Base-by-base conservation (phyloP, 2,888 invertebrate species). In the Mechanitis messenoides region DNA sequence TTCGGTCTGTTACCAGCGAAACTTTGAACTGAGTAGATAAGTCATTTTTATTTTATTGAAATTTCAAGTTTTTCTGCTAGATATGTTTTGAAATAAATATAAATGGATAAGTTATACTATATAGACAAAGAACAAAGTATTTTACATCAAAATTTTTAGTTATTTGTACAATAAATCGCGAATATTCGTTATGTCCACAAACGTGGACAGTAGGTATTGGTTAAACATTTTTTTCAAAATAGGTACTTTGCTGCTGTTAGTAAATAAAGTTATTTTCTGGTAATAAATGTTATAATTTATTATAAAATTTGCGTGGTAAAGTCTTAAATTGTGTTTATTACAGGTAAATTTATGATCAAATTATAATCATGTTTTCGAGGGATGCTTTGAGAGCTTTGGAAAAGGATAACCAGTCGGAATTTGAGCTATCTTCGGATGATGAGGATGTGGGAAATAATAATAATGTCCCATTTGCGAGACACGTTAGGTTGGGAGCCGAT, bases 371-470 rank as follows among this genome's bases (percentile, higher is more conserved):
- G 45, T 45, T 45, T 45, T 45, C 45, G 45, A 45, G 45, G 45
- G 45, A 45, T 45, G 45, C 45, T 45, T 45, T 45, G 45, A 45
- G 45, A 45, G 45, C 45, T 45, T 45, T 45, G 45, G 45, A 45
- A 45, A 45, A 45, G 45, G 45, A 45, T 45, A 45, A 45, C 45
- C 45, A 45, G 45, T 45, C 45, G 45, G 45, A 45, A 45, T 45
- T 55, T 35, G 55, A 55, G 38, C 35, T 55, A 35, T 55, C 55
- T 33, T 35, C 33, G 38, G 38, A 55, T 55, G 38, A 55, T 55
- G 35, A 55, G 55, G 55, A 55, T 55, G 55, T 35, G 20, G 38
- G 33, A 55, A 55, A 55, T 55, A 55, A 55, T 35, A 35, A 35
- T 55, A 33, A 55, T 55, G 38, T 55, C 38, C 35, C 55, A 55